Percentiles rank a stretch among this genome's conserved stretches.
phyloP scores from a whole-genome alignment of 2,888 invertebrate genomes.

The Ochlodes sylvanus region DNA sequence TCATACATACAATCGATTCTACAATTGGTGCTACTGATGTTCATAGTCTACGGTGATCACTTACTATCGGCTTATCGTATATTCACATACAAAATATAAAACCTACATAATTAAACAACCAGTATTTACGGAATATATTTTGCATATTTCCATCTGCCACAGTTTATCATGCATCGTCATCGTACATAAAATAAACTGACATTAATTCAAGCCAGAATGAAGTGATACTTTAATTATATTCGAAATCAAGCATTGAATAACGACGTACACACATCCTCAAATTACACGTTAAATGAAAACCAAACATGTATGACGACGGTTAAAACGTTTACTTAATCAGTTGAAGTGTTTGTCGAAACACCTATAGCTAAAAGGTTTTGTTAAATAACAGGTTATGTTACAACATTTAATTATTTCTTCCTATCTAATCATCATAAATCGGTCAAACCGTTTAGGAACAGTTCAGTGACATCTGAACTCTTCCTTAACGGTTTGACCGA shows the following conservation, averaged over 20 bases:
- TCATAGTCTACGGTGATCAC: too few species aligned
- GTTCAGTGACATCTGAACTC: too few species aligned
- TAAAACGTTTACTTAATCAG: constrained; percentile 15
- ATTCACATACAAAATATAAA: too few species aligned
- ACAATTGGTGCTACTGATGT: too few species aligned
- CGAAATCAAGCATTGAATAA: constrained; percentile 41
- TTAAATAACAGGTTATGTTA: constrained; percentile 1
- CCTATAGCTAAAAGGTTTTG: neutral
- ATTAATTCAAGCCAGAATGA: constrained; percentile 2
- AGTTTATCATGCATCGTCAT: constrained; percentile 3
- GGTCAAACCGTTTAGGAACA: too few species aligned
- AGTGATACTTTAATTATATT: constrained; percentile 7
- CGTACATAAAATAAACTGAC: neutral
- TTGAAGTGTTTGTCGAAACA: constrained; percentile 3
- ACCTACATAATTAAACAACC: too few species aligned
- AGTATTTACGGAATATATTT: neutral
- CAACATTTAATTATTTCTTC: too few species aligned
- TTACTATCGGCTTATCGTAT: too few species aligned
- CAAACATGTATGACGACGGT: constrained; percentile 4
- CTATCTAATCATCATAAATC: too few species aligned
- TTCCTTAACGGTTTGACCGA: too few species aligned
- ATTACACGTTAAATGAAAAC: constrained; percentile 9
- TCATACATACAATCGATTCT: too few species aligned
- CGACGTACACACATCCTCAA: neutral
- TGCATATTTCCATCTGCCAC: neutral